Evolutionary conservation across 2,113 vertebrate genomes (phyloP).

Genomic region (Zapus hudsonius): DNA sequence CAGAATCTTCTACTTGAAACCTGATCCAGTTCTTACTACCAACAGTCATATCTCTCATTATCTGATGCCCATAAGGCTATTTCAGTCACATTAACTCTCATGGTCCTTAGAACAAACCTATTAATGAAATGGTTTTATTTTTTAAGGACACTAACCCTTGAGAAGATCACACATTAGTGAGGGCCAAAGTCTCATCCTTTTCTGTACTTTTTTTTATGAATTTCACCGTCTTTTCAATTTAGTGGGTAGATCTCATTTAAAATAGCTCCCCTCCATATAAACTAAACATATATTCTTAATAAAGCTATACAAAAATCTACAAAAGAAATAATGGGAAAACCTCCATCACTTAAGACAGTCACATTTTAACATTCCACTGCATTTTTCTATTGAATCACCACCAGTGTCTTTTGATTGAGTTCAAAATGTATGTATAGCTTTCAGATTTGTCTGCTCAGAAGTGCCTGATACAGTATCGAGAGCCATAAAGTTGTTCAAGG

Average conservation of each 20-base stretch:
- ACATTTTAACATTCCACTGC: background rate
- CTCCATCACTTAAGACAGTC: background rate
- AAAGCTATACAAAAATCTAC: background rate
- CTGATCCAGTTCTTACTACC: constrained; percentile 12
- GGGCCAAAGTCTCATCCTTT: background rate
- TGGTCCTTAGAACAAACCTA: background rate
- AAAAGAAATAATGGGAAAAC: background rate
- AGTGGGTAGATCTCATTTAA: constrained; percentile 15
- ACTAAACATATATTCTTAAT: constrained; percentile 1
- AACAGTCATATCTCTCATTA: constrained; percentile 17
- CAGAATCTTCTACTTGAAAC: constrained; percentile 33
- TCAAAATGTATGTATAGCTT: background rate
- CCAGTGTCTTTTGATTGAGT: background rate
- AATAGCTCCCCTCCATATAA: constrained; percentile 20
- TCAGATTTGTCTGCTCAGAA: background rate
- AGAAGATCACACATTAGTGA: background rate
- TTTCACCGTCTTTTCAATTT: constrained; percentile 15
- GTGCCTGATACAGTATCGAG: background rate
- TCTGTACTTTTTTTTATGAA: constrained; percentile 21
- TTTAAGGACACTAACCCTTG: background rate
- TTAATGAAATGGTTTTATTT: constrained; percentile 30
- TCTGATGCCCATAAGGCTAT: background rate
- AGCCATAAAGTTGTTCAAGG: background rate
- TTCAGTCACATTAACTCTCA: constrained; percentile 28
- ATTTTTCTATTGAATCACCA: background rate